Base-by-base conservation (phyloP, 2,797 vertebrate species). In the Smutsia temminckii region DNA sequence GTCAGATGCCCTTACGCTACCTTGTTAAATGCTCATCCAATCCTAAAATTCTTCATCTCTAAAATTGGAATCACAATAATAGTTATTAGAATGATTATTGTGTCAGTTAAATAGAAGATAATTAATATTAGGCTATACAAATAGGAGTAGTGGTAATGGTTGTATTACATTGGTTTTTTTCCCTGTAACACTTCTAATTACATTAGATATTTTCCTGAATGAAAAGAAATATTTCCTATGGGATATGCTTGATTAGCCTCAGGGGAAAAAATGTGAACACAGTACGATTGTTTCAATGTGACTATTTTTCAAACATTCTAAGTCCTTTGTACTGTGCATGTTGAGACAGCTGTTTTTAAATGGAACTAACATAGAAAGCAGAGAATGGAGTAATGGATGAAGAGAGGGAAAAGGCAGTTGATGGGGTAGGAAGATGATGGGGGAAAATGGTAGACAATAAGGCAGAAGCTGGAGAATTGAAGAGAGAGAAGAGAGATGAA, bases 271-370 rank as follows among this genome's bases (percentile, higher is more conserved):
- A 69, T 89, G 13, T 86, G 59, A 84, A 61, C 29, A 64, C 32
- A 74, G 16, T 77, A 85, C 20, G 40, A 64, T 74, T 79, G 18
- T 68, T 89, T 96, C 63, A 94, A 27, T 80, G 69, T 79, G 75
- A 86, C 32, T 75, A 12, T 92, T 34, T 89, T 86, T 68, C 32
- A 78, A 40, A 66, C 25, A 59, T 29, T 75, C 32, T 85, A 55
- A 93, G 37, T 61, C 59, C 4, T 7, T 46, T 40, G 6, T 17
- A 37, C 8, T 23, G 1, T 80, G n/a, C 14, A 32, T 37, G 23
- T n/a, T 37, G n/a, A 91, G 46, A 71, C 12, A 49, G 29, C 69
- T 27, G 1, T 88, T 69, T 46, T 68, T 85, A 95, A 75, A 51
- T 85, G 25, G 4, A 91, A 71, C 27, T 93, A 57, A 49, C 6